phyloP scores from a whole-genome alignment of 2,113 vertebrate genomes.

The Harpagus bidentatus region DNA sequence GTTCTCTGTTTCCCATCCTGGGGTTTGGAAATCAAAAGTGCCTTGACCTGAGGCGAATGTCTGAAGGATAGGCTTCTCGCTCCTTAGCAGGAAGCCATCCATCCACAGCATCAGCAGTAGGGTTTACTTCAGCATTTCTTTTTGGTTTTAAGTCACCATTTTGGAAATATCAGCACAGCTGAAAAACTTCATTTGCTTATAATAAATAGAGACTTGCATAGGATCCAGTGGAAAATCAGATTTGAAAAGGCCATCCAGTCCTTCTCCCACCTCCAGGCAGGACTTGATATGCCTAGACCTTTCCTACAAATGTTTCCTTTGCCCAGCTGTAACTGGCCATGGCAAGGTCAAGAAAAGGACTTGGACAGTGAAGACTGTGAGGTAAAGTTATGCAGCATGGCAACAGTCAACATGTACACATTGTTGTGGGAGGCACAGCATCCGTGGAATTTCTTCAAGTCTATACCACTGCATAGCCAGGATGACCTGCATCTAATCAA shows the following conservation, averaged over 20 bases:
- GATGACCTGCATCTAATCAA: background rate
- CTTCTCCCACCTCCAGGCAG: background rate
- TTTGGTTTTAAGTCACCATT: background rate
- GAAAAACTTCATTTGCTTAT: background rate
- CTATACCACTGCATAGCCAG: background rate
- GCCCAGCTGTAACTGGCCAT: background rate
- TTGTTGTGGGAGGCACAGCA: background rate
- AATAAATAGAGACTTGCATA: background rate
- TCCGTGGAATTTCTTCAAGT: background rate
- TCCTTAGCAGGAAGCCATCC: background rate
- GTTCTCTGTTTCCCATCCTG: background rate
- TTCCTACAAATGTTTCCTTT: background rate
- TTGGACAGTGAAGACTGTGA: background rate
- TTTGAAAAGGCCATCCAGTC: background rate
- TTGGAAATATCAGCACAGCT: background rate
- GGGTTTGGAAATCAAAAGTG: background rate
- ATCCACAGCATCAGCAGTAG: background rate
- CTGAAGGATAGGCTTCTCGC: background rate
- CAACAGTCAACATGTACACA: fast-evolving
- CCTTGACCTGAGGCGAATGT: background rate
- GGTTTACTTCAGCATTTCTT: background rate
- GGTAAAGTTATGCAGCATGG: fast-evolving
- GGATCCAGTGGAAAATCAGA: background rate
- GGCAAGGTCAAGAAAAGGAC: background rate
- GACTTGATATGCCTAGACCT: background rate